Conservation (phyloP, 2,797 vertebrate species). For the Microchirus variegatus region DNA sequence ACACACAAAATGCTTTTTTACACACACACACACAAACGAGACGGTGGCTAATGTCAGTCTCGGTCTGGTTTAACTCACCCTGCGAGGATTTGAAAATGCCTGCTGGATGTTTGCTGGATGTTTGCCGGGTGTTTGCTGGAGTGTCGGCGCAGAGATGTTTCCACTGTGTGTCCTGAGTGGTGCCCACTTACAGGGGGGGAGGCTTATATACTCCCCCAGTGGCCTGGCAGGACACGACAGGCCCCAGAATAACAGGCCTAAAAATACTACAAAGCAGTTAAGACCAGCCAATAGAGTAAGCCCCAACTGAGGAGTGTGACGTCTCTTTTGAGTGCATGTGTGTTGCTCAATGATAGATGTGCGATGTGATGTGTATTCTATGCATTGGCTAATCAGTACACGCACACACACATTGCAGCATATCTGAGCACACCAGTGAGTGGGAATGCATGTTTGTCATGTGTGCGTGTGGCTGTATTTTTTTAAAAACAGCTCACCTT, state of each 20-base stretch:
- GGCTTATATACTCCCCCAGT: conserved; percentile 72
- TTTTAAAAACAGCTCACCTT: no score
- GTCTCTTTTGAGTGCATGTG: conserved; percentile 34
- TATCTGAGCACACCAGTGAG: conserved; percentile 21
- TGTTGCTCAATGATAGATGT: conserved; percentile 22
- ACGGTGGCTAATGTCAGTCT: not conserved
- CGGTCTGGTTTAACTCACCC: conserved; percentile 56
- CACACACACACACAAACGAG: no score
- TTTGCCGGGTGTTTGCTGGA: conserved; percentile 53
- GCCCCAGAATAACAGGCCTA: conserved; percentile 82
- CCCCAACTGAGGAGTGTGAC: conserved; percentile 57
- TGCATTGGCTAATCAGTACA: conserved; percentile 21
- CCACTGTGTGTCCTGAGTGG: conserved; percentile 63
- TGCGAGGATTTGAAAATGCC: conserved; percentile 49
- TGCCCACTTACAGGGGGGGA: conserved; percentile 49
- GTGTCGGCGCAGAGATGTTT: conserved; percentile 61
- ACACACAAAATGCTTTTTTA: conserved; percentile 1
- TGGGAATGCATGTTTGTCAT: conserved; percentile 18
- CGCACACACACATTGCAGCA: not conserved
- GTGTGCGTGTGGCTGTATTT: no score
- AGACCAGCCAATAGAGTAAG: conserved; percentile 74
- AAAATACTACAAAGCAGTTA: conserved; percentile 85
- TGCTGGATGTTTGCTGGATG: conserved; percentile 53
- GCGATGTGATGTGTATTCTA: conserved; percentile 16
- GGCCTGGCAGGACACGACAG: conserved; percentile 62